Conservation (phyloP, 2,888 invertebrate species). For the Pachycephus smyrnensis region DNA sequence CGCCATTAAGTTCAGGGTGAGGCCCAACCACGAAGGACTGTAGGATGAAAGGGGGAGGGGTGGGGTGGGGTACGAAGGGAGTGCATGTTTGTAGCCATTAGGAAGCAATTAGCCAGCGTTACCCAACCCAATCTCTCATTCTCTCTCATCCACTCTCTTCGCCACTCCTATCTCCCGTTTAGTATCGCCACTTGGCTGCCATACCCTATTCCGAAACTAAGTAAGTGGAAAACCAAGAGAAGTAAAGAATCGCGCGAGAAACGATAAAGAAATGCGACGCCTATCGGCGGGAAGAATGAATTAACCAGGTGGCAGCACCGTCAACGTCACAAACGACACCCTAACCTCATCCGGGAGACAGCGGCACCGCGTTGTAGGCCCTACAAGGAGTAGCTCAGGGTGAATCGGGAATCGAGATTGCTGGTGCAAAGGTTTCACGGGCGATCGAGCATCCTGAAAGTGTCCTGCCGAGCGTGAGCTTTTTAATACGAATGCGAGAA, state of each 20-base stretch:
- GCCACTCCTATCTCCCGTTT: not conserved
- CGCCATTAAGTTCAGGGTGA: conserved; percentile 9
- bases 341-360: not conserved
- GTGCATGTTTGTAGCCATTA: conserved; percentile 18
- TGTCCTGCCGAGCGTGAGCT: conserved; percentile 25
- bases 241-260: no score
- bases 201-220: not conserved
- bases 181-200: not conserved
- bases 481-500: conserved; percentile 53
- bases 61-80: conserved; percentile 4
- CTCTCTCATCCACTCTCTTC: not conserved
- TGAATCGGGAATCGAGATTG: not conserved
- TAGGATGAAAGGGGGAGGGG: not conserved
- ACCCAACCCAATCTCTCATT: not conserved
- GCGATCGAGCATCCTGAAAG: not conserved
- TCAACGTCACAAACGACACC: no score
- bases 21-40: conserved; percentile 2
- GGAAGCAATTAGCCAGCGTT: conserved; percentile 19
- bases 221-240: not conserved
- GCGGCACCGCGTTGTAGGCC: no score
- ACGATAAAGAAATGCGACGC: no score
- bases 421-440: not conserved
- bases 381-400: not conserved
- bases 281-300: not conserved
- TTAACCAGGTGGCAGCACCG: not conserved